Base-by-base conservation (phyloP, 2,888 invertebrate genomes). In the Scaptomyza flava region DNA sequence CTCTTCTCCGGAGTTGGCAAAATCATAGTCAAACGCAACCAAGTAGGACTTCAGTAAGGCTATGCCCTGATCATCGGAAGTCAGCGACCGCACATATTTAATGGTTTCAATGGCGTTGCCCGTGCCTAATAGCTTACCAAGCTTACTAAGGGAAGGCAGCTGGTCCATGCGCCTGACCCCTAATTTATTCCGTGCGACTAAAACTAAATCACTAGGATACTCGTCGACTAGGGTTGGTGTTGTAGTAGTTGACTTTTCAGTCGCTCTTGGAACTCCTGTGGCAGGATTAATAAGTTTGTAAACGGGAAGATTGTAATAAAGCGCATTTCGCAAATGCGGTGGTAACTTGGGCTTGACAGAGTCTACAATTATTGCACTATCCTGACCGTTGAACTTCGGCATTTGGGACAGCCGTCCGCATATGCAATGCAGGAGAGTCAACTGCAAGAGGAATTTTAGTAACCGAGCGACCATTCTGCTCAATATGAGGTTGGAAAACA, bases 51-150 rank as follows among this genome's bases (percentile, higher is more conserved):
- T 90, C 67, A 91, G 80, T 17, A 91, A 48, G 0, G 81, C 82
- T 3, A 91, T 76, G 7, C 91, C 91, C 48, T 84, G 81, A 6
- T 89, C 90, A 20, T 86, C 87, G 17, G 82, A 64, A 0, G 85
- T 82, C 23, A 91, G 58, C 2, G 86, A 59, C 4, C 90, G 89
- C 23, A 91, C 78, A 17, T 85, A 87, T 9, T 84, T 75, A 5
- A 91, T 80, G 12, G 91, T 91, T 8, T 91, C 90, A 5, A 65
- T 47, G 6, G 73, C 60, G 36, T 64, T 83, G n/a, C 73, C 60
- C 0, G 90, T 90, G 11, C 91, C 91, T 47, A 91, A 67, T 30
- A 90, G 62, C 52, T 87, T 81, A 4, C 89, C 81, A 6, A 91
- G 63, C 42, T 90, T 87, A 38, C 74, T 81, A 12, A 91, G 59